Base-by-base conservation (phyloP, 2,888 invertebrate species). In the Celastrina argiolus region DNA sequence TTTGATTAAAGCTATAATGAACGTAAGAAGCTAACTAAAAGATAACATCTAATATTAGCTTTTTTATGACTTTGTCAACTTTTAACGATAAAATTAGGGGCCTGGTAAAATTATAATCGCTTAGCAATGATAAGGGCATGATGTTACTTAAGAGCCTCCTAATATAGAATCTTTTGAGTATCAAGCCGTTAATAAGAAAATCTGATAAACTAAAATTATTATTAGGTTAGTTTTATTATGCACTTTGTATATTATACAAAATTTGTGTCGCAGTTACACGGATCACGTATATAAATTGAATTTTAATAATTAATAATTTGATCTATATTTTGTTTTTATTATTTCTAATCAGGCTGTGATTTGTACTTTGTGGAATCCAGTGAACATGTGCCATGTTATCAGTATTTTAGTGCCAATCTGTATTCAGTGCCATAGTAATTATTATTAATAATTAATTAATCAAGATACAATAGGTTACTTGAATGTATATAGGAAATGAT, bases 301-400 rank as follows among this genome's bases (percentile, higher is more conserved):
- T n/a, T n/a, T n/a, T n/a, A n/a, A n/a, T n/a, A n/a, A n/a, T n/a
- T n/a, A n/a, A n/a, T n/a, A n/a, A n/a, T n/a, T n/a, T n/a, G n/a
- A n/a, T n/a, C n/a, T n/a, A n/a, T n/a, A n/a, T n/a, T n/a, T 18
- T 59, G 16, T 34, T 59, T n/a, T 3, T 59, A 22, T 22, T 39
- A 39, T 22, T 61, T 22, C 34, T 39, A 10, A 34, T 31, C 1
- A 58, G 58, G 45, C 45, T 45, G 45, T 45, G 45, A 45, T 45
- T 45, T 45, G 10, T 45, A 16, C 18, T 45, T 45, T 45, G 16
- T 6, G 14, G 26, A 58, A 58, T 28, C 58, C 58, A 28, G 58
- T 58, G 31, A 58, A 58, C 31, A 58, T 28, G 58, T 58, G 58
- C 58, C 58, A 58, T 28, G n/a, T 6, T 28, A n/a, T 18, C 45